Percentiles rank a stretch among this genome's conserved stretches.
Evolutionary conservation across 2,113 vertebrate genomes (phyloP).

Genomic region (Siniperca knerii): DNA sequence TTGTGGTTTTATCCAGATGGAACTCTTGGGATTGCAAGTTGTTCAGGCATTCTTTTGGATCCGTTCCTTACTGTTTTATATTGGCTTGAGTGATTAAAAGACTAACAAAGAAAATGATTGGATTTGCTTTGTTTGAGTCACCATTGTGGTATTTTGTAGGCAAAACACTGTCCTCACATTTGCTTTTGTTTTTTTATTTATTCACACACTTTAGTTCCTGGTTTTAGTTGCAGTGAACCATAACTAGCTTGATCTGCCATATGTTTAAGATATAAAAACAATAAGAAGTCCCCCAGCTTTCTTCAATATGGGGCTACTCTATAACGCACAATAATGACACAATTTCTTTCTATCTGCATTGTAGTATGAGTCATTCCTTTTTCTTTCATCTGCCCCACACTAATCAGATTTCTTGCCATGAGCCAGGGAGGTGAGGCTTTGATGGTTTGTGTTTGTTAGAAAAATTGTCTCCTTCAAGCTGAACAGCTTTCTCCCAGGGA

Average conservation of each 20-base stretch:
- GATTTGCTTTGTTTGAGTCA: conserved; percentile 21
- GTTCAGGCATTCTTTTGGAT: neutral
- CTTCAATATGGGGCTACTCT: conserved; percentile 23
- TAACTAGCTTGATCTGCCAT: conserved; percentile 55
- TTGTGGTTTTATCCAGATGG: conserved; percentile 7
- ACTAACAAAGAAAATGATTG: conserved; percentile 14
- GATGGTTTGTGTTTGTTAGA: conserved; percentile 32
- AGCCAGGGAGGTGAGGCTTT: conserved; percentile 27
- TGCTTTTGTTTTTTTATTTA: conserved; percentile 4
- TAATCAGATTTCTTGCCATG: conserved; percentile 31
- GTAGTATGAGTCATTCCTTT: conserved; percentile 6
- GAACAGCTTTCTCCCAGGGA: neutral
- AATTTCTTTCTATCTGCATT: conserved; percentile 11
- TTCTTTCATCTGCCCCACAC: neutral
- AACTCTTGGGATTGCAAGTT: conserved; percentile 6
- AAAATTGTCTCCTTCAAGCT: conserved; percentile 16
- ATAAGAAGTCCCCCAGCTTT: conserved; percentile 22
- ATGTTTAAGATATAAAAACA: conserved; percentile 41
- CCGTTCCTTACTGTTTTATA: neutral
- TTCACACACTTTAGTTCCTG: conserved; percentile 18
- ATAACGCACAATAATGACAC: neutral
- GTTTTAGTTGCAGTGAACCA: conserved; percentile 22
- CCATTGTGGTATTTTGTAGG: neutral
- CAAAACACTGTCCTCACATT: conserved; percentile 5
- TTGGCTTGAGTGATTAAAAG: conserved; percentile 5